Base-by-base conservation (phyloP, 2,888 invertebrate species). In the Eristalis arbustorum region DNA sequence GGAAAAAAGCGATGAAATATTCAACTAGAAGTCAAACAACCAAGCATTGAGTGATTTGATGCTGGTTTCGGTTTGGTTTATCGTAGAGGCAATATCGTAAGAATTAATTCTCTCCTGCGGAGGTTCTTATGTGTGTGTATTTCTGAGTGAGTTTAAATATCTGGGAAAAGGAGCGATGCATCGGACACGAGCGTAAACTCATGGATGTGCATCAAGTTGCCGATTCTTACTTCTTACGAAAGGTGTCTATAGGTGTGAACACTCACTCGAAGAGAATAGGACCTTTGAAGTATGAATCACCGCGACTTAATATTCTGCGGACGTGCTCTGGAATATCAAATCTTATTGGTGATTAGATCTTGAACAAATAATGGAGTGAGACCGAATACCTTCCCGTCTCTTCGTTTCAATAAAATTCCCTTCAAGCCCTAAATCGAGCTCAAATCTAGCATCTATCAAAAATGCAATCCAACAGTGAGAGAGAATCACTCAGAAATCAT, bases 131-230 rank as follows among this genome's bases (percentile, higher is more conserved):
- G 25, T 25, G 59, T 18, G 49, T 49, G 18, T n/a, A n/a, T 4
- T 49, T 49, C n/a, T n/a, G 49, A 49, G 49, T 49, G 49, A 37
- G 37, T 37, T 11, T 0, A 13, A 49, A 31, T 31, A 10, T 8
- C 31, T 31, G 10, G 49, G 1, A 8, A 57, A 25, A 25, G 67
- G 28, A 31, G 56, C 49, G 22, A 49, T 67, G 64, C 49, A 59
- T 56, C 56, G 18, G 69, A 63, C 18, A 57, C 28, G 62, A 49
- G 34, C 13, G 23, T 14, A 63, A 66, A 40, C 40, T n/a, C 14
- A 49, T 64, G 57, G 57, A 78, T 66, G 78, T 78, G 79, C 79
- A 80, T 80, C 79, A 80, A 80, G 73, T 80, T 80, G 79, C 37
- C 56, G 67, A 37, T 34, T 31, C 31, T 49, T 11, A 56, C 10